Percentiles rank a stretch among this genome's conserved stretches.
Evolutionary conservation across 2,797 vertebrate species (phyloP).

Genomic region (Sciurus vulgaris): DNA sequence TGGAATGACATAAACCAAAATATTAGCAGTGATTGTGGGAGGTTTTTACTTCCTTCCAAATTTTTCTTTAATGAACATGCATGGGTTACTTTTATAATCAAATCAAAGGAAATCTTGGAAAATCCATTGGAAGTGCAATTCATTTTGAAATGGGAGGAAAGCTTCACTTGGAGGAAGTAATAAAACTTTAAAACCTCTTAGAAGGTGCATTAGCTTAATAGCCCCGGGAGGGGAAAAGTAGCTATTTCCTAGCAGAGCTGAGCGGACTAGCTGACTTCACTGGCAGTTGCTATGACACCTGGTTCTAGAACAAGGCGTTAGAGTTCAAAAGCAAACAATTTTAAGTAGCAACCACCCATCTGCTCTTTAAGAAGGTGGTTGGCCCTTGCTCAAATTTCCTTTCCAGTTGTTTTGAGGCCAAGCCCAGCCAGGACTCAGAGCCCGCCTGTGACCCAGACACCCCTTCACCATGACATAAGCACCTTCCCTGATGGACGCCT

Average conservation of each 20-base stretch:
- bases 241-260: conserved; percentile 50
- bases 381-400: not conserved
- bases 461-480: fast-evolving
- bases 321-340: not conserved
- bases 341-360: not conserved
- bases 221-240: not conserved
- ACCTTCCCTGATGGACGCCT: fast-evolving
- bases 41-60: conserved; percentile 28
- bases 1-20: not conserved
- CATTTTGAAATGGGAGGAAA: conserved; percentile 57
- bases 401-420: not conserved
- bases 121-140: conserved; percentile 38
- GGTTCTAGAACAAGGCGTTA: conserved; percentile 12
- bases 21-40: conserved; percentile 18
- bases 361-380: not conserved
- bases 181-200: conserved; percentile 69
- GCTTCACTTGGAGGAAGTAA: conserved; percentile 50
- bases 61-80: not conserved
- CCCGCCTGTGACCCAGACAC: not conserved
- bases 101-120: conserved; percentile 46
- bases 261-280: conserved; percentile 58
- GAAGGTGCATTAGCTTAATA: conserved; percentile 35
- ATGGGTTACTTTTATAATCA: conserved; percentile 33
- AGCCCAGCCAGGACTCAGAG: not conserved
- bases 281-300: not conserved